Evolutionary conservation across 1,140 invertebrate genomes (phyloP), one percentile per base, ranked within the genome.

Genomic region (Grapholita molesta): DNA sequence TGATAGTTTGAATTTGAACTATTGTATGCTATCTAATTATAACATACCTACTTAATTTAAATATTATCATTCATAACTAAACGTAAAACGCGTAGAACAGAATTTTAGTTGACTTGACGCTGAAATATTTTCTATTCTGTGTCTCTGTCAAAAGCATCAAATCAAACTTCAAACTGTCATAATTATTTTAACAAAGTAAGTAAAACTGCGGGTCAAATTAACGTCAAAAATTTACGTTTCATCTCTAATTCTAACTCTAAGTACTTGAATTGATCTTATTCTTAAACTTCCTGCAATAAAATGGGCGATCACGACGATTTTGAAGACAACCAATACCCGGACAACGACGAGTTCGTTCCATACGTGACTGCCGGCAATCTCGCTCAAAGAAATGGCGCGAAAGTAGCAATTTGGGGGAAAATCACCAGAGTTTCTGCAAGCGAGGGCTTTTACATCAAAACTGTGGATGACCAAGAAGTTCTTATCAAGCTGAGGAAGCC

Each of bases 231-330:
- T 18, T 48, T 21, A 0, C 1, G 2, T 6, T 48, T 48, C 8
- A 21, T 21, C 42, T 48, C 7, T 21, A 48, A 21, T 48, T 21
- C 2, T 2, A 0, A 9, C 2, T 7, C 15, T 48, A 48, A 21
- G 21, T 4, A 48, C 42, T 18, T 1, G 12, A 2, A 21, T 18
- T 18, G 1, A n/a, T 48, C 18, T 18, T 48, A 48, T 8, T 21
- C 21, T 8, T 8, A 48, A 6, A 18, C 42, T 21, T 0, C 3
- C n/a, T n/a, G n/a, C 8, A 48, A 48, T 12, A 48, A 18, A 48
- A 91, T 91, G 88, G 91, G 76, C 8, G 89, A 91, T 66, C 81
- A 85, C 52, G 89, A 91, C 23, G 88, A 92, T 71, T 85, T 85
- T 35, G 91, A 92, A 78, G 91, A 92, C 55, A 87, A 71, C 67